Percentiles rank a stretch among this genome's conserved stretches.
Conservation (phyloP, 2,113 vertebrate genomes). For the Hippopotamus amphibius region DNA sequence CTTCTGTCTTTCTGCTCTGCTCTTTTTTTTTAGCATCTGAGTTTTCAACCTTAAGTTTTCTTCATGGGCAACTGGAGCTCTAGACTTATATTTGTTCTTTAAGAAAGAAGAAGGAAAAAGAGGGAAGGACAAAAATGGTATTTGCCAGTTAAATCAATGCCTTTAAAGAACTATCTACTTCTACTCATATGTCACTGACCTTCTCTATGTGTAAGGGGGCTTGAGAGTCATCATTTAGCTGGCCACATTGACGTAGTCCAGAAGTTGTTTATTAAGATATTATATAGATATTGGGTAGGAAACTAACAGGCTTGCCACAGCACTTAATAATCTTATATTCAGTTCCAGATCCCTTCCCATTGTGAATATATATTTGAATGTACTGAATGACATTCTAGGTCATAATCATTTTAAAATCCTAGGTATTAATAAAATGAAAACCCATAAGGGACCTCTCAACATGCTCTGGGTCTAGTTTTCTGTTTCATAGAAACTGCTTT, state of each 20-base stretch:
- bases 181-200: not conserved
- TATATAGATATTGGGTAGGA: not conserved
- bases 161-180: not conserved
- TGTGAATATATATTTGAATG: not conserved
- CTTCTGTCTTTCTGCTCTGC: not conserved
- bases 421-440: not conserved
- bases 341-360: not conserved
- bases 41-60: not conserved
- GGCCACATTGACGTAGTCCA: not conserved
- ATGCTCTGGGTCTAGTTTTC: not conserved
- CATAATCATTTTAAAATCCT: not conserved
- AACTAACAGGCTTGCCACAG: too few species aligned
- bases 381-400: not conserved
- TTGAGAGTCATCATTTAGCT: not conserved
- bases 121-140: not conserved
- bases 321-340: not conserved
- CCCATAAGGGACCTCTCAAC: not conserved
- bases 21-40: not conserved
- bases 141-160: not conserved
- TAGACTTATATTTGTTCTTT: not conserved
- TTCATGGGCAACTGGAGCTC: not conserved
- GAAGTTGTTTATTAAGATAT: not conserved
- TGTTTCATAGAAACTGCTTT: not conserved
- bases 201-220: not conserved
- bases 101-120: not conserved